Base-by-base conservation (phyloP, 2,113 vertebrate genomes). In the Falco punctatus region DNA sequence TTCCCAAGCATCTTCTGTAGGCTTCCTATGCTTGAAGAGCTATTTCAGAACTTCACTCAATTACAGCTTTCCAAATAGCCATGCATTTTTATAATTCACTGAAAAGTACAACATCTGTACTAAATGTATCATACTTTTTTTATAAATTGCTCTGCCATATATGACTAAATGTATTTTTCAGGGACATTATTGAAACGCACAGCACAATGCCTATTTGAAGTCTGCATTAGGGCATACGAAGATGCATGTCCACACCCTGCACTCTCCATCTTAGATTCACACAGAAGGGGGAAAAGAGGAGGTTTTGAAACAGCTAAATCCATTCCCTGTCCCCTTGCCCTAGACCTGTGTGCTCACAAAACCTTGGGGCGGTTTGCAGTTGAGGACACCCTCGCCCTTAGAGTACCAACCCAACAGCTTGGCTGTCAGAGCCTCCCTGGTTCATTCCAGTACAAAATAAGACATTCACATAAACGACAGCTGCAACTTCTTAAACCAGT, bases 341-440 rank as follows among this genome's bases (percentile, higher is more conserved):
- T 42, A n/a, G 80, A 21, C 54, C 44, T 44, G 4, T 42, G 69
- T 38, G 64, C 92, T 85, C 48, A 66, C 33, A 67, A 46, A 88
- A 33, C 64, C 61, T 66, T 3, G 0, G 73, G 71, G 61, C 86
- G 64, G 52, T 59, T 73, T 91, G 89, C 71, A 74, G 69, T 13
- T 64, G 91, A 75, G 92, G 86, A 81, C 15, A 46, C 44, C 91
- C 73, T 87, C 13, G 6, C 71, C 82, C 64, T 2, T 82, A 79
- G 0, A 35, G 84, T 94, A 78, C 66, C 1, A 38, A 49, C 70
- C 74, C 54, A 48, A 93, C 94, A 94, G 96, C 94, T 96, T 96
- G 87, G 87, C 90, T 90, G 84, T 82, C 94, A 69, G 81, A 95
- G 87, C 94, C 84, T 93, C 71, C 93, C 94, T 55, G 61, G 94